Percentiles rank a stretch among this genome's conserved stretches.
These are phyloP conservation scores for Lasioglossum leucozonium DNA, from an alignment of 2,888 invertebrate species.

Conservation along the genomic window DNA sequence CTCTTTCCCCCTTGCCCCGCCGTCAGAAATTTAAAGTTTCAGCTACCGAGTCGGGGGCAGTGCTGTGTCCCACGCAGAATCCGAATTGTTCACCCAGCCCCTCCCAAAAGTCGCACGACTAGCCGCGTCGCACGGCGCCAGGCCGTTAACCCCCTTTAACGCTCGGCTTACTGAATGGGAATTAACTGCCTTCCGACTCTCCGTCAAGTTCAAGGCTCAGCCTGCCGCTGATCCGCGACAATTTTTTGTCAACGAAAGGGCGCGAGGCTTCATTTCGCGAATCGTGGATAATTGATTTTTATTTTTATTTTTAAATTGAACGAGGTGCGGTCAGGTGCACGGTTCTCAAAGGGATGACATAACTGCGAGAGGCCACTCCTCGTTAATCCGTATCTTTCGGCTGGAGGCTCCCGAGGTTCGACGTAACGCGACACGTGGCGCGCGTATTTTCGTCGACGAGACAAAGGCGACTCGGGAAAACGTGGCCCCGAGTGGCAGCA, in stretches of 20 bases:
- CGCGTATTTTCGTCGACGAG: conserved; percentile 22
- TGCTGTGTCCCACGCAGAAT: neutral
- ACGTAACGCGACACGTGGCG: conserved; percentile 38
- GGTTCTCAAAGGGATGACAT: conserved; percentile 22
- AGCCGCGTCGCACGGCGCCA: neutral
- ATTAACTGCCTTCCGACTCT: conserved; percentile 36
- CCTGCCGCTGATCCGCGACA: neutral
- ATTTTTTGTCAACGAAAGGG: neutral
- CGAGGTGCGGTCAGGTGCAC: neutral
- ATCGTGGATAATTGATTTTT: neutral
- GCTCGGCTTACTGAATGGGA: conserved; percentile 44
- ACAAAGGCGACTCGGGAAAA: conserved; percentile 24
- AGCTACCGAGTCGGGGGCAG: neutral
- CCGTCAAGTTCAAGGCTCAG: conserved; percentile 53
- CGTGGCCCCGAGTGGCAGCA: conserved; percentile 1
- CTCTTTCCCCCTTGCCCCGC: neutral
- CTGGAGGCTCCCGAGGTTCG: neutral
- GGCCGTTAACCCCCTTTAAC: conserved; percentile 52
- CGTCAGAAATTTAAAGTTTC: neutral
- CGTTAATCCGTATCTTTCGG: conserved; percentile 25
- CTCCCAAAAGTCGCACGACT: conserved; percentile 39
- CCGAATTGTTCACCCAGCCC: neutral
- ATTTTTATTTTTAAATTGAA: neutral
- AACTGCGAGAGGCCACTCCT: neutral
- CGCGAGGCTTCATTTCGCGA: neutral